phyloP scores from a whole-genome alignment of 2,888 invertebrate genomes.

The Hypomecis punctinalis region DNA sequence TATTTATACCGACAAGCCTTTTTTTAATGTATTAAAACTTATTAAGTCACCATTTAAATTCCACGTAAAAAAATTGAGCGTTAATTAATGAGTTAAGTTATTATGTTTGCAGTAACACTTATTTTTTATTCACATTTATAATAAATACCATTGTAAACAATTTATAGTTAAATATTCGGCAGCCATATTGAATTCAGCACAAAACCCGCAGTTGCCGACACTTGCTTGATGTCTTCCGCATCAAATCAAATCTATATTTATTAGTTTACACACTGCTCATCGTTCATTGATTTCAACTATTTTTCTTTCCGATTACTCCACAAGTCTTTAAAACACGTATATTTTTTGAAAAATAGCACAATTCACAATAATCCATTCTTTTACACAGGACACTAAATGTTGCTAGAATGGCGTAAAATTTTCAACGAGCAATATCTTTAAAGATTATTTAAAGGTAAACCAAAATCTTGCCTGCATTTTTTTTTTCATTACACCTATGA shows the following conservation, averaged over 20 bases:
- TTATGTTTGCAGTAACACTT: background rate
- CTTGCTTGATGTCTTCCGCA: slow-evolving; percentile 7
- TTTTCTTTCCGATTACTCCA: background rate
- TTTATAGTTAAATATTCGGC: slow-evolving; percentile 52
- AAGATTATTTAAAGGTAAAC: too few species aligned
- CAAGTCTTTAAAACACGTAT: slow-evolving; percentile 1
- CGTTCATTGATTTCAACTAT: background rate
- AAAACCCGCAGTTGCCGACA: slow-evolving; percentile 33
- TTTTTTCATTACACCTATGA: too few species aligned
- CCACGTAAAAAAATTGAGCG: background rate
- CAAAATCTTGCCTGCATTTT: too few species aligned
- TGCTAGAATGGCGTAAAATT: too few species aligned
- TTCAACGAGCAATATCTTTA: too few species aligned
- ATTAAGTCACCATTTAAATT: background rate
- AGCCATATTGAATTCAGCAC: slow-evolving; percentile 65
- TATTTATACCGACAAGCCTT: background rate
- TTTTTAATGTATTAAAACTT: background rate
- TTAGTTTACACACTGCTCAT: background rate
- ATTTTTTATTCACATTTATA: slow-evolving; percentile 14
- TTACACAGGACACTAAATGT: too few species aligned
- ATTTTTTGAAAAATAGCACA: slow-evolving; percentile 10
- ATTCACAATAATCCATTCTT: background rate
- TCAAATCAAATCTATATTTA: slow-evolving; percentile 20
- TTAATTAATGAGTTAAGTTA: background rate
- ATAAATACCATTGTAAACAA: slow-evolving; percentile 56